Percentiles rank a stretch among this genome's conserved stretches.
These are phyloP conservation scores for Rhamphomyia laevipes DNA, from an alignment of 2,888 invertebrate genomes.

Conservation along the genomic window DNA sequence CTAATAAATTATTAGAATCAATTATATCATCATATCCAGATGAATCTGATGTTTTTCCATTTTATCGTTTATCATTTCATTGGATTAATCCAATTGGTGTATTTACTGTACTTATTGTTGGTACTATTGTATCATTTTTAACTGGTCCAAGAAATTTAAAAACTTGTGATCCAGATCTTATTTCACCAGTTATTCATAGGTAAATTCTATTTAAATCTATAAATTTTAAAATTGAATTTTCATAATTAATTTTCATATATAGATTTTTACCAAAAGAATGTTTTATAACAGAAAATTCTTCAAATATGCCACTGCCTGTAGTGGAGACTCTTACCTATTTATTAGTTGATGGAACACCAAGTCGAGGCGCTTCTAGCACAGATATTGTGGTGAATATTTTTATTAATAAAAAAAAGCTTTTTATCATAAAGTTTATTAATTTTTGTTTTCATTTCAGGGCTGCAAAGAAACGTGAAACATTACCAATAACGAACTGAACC, in stretches of 20 bases:
- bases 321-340: no score
- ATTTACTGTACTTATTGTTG: conserved; percentile 52
- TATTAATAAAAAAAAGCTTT: no score
- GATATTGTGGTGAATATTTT: no score
- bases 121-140: conserved; percentile 49
- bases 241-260: background rate
- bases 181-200: conserved; percentile 49
- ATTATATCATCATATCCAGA: conserved; percentile 22
- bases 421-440: no score
- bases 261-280: conserved; percentile 32
- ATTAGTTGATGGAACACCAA: no score
- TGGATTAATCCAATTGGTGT: conserved; percentile 71
- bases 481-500: no score
- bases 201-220: conserved; percentile 12
- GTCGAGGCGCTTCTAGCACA: no score
- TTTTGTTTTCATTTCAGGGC: no score
- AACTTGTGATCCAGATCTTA: conserved; percentile 44
- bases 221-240: background rate
- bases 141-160: conserved; percentile 42
- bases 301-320: no score
- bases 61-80: conserved; percentile 68
- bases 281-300: conserved; percentile 16
- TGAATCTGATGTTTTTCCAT: conserved; percentile 50
- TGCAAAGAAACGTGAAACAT: no score
- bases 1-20: background rate